Conservation (phyloP, 2,113 vertebrate genomes). For the Brachyhypopomus occidentalis region DNA sequence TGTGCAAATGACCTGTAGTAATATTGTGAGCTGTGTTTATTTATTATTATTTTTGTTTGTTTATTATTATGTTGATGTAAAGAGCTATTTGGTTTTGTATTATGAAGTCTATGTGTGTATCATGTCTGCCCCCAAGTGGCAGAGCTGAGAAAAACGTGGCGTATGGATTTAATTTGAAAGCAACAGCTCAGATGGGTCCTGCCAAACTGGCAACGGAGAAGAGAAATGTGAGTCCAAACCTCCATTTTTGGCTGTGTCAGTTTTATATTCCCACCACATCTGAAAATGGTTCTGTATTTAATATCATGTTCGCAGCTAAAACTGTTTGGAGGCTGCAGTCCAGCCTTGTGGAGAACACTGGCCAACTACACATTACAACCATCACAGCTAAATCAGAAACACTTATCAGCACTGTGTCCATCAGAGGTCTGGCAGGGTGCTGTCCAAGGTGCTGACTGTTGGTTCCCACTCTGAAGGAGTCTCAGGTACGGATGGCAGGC, state of each 20-base stretch:
- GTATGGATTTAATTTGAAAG: neutral
- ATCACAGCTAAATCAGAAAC: neutral
- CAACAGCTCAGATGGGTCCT: neutral
- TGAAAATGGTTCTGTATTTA: neutral
- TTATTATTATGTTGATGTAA: too few relatives aligned
- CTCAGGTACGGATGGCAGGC: neutral
- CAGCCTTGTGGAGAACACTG: neutral
- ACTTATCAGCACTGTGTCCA: neutral
- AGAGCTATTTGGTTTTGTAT: too few relatives aligned
- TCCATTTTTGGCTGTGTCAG: neutral
- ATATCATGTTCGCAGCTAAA: neutral
- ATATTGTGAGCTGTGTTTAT: too few relatives aligned
- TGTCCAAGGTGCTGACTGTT: constrained; percentile 38
- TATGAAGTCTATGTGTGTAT: neutral
- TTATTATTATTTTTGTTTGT: too few relatives aligned
- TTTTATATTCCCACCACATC: neutral
- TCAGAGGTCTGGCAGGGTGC: neutral
- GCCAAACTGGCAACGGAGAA: neutral
- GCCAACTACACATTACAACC: too few relatives aligned
- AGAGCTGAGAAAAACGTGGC: neutral
- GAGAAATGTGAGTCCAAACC: neutral
- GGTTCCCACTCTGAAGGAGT: neutral
- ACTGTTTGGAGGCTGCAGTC: neutral
- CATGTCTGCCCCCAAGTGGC: constrained; percentile 36
- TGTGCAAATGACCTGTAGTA: too few relatives aligned